A percentile compares a stretch with the other conserved stretches of the same genome.
phyloP scores from a whole-genome alignment of 1,140 invertebrate species.

The Drosophila paulistorum region DNA sequence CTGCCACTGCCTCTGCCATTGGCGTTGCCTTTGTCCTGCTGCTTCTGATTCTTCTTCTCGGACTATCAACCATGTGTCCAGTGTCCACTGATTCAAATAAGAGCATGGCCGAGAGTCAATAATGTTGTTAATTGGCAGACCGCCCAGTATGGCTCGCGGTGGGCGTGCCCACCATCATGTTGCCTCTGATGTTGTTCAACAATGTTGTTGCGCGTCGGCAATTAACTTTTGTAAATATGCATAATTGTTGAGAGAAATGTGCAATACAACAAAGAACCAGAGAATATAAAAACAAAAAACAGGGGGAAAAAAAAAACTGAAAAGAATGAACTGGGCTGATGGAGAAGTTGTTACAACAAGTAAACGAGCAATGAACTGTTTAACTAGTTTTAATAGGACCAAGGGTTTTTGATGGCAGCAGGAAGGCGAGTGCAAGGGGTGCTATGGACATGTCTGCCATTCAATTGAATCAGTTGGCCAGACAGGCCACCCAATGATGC shows the following conservation, averaged over 20 bases:
- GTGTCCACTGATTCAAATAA: background rate
- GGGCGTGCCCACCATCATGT: constrained; percentile 46
- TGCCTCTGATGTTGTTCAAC: constrained; percentile 42
- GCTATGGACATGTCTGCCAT: constrained; percentile 36
- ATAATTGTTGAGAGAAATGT: constrained; percentile 70
- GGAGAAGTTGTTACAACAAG: constrained; percentile 18
- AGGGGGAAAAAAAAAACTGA: constrained; percentile 18
- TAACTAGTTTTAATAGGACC: constrained; percentile 35
- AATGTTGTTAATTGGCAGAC: constrained; percentile 77
- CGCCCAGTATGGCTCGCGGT: constrained; percentile 14
- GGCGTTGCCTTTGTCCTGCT: background rate
- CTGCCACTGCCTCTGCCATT: background rate
- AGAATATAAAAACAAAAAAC: constrained; percentile 8
- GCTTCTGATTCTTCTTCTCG: too few species aligned
- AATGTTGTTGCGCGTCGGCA: constrained; percentile 66
- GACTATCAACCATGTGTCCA: background rate
- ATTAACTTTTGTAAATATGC: constrained; percentile 82
- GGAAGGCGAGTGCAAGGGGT: background rate
- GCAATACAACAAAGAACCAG: constrained; percentile 15
- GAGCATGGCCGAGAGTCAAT: constrained; percentile 50
- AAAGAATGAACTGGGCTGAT: constrained; percentile 5
- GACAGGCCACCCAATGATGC: constrained; percentile 30
- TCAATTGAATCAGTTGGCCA: constrained; percentile 70
- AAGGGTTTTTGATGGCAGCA: background rate
- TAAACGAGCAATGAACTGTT: constrained; percentile 54